phyloP scores from a whole-genome alignment of 1,140 invertebrate genomes.

The Elysia chlorotica region DNA sequence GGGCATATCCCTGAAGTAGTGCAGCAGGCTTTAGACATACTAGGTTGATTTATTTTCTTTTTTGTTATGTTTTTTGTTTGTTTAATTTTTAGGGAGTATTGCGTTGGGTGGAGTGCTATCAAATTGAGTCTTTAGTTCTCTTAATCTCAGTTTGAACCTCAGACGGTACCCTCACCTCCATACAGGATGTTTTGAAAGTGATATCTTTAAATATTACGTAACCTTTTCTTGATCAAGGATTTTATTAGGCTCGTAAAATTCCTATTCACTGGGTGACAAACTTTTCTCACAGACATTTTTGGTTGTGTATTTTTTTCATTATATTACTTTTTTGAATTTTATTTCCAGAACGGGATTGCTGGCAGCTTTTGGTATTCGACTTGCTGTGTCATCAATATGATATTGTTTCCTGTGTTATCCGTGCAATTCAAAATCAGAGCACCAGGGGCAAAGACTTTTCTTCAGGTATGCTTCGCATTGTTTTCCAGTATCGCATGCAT shows the following conservation, averaged over 20 bases:
- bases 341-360: constrained; percentile 52
- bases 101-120: background rate
- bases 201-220: too few relatives aligned
- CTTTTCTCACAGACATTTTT: too few relatives aligned
- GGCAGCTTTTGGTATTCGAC: constrained; percentile 61
- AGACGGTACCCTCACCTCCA: too few relatives aligned
- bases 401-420: constrained; percentile 59
- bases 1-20: background rate
- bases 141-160: background rate
- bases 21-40: background rate
- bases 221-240: too few relatives aligned
- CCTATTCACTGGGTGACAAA: too few relatives aligned
- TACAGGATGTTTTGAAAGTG: too few relatives aligned
- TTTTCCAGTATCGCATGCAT: background rate
- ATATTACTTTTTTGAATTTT: too few relatives aligned
- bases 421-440: constrained; percentile 56
- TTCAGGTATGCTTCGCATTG: constrained; percentile 40
- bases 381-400: constrained; percentile 59
- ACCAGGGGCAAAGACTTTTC: constrained; percentile 60
- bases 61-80: background rate
- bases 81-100: background rate
- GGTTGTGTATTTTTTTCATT: too few relatives aligned
- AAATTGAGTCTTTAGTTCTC: background rate
- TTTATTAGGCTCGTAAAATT: too few relatives aligned
- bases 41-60: background rate